Conservation (phyloP, 2,888 invertebrate species). For the Tridacna gigas region DNA sequence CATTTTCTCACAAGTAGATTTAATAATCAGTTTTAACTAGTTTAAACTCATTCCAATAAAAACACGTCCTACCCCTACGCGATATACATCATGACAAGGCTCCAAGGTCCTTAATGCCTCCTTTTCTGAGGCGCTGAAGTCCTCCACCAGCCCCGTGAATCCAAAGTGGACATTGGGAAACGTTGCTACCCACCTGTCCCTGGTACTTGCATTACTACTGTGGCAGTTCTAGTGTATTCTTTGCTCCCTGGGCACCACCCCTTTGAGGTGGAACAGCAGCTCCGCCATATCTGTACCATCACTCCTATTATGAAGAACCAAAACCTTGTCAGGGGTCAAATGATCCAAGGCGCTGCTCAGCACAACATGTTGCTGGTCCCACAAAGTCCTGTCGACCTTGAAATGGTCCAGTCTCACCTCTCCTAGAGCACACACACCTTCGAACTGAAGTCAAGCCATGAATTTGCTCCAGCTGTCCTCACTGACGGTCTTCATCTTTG, state of each 20-base stretch:
- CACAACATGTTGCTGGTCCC: neutral
- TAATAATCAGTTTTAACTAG: too few relatives aligned
- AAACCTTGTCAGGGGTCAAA: neutral
- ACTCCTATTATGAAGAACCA: neutral
- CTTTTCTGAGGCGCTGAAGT: neutral
- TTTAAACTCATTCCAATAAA: too few relatives aligned
- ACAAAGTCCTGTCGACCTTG: too few relatives aligned
- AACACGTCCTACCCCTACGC: too few relatives aligned
- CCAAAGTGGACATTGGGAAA: neutral
- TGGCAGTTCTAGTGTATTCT: neutral
- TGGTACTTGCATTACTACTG: too few relatives aligned
- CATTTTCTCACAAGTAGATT: too few relatives aligned
- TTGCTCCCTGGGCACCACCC: neutral
- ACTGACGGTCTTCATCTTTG: neutral
- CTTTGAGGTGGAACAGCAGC: neutral
- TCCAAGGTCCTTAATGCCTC: neutral
- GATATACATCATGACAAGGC: too few relatives aligned
- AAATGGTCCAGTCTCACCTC: too few relatives aligned
- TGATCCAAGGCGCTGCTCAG: neutral
- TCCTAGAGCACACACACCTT: too few relatives aligned
- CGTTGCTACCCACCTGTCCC: neutral
- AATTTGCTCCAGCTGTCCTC: too few relatives aligned
- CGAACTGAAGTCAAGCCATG: too few relatives aligned
- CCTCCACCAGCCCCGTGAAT: neutral
- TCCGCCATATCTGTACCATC: neutral